Conservation (phyloP, 2,888 invertebrate genomes). For the Idaea dimidiata region DNA sequence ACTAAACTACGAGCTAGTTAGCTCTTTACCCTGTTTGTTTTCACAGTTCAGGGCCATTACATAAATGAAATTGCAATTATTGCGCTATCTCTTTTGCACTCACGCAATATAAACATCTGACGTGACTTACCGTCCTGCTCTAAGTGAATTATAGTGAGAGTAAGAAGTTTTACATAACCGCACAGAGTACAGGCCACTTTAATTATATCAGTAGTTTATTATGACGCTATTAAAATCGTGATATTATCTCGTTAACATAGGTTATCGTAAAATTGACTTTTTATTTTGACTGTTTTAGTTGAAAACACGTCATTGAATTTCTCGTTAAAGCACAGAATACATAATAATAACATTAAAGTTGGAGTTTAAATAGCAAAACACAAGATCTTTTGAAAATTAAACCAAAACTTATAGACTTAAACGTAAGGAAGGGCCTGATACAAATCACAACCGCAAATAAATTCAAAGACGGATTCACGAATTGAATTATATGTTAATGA, state of each 20-base stretch:
- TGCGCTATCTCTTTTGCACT: constrained; percentile 36
- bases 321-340: too few relatives aligned
- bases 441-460: too few relatives aligned
- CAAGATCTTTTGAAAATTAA: constrained; percentile 16
- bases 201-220: constrained; percentile 56
- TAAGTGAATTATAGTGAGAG: constrained; percentile 57
- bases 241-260: constrained; percentile 58
- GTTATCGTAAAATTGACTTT: constrained; percentile 32
- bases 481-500: too few relatives aligned
- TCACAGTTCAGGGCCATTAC: constrained; percentile 64
- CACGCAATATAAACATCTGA: constrained; percentile 20
- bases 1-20: too few relatives aligned
- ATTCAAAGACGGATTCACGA: too few relatives aligned
- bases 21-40: constrained; percentile 60
- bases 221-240: constrained; percentile 67
- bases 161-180: constrained; percentile 59
- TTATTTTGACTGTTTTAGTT: constrained; percentile 2
- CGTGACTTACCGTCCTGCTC: constrained; percentile 44
- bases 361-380: constrained; percentile 20
- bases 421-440: too few relatives aligned
- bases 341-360: too few relatives aligned
- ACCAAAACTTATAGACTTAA: too few relatives aligned
- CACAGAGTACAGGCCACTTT: constrained; percentile 65
- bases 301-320: background rate
- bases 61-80: constrained; percentile 31